These are phyloP conservation scores for Cydia fagiglandana DNA, from an alignment of 1,140 invertebrate genomes.

Conservation along the genomic window DNA sequence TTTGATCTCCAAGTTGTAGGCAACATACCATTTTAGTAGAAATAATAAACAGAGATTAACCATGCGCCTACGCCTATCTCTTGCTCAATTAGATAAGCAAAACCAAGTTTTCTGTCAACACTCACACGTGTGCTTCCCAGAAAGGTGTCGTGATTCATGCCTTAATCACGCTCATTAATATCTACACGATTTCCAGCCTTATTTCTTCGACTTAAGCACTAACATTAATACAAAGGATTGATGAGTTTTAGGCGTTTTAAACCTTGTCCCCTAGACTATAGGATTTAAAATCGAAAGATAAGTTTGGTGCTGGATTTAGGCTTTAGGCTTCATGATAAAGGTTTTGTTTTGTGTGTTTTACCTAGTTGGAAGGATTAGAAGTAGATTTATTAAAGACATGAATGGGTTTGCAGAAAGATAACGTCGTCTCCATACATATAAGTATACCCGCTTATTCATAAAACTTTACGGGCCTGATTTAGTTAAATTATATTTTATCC, in stretches of 20 bases:
- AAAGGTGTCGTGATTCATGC: conserved; percentile 8
- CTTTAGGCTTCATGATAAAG: neutral
- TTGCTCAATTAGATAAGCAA: conserved; percentile 7
- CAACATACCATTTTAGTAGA: no score
- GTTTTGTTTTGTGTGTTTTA: conserved; percentile 16
- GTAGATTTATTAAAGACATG: neutral
- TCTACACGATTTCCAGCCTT: conserved; percentile 1
- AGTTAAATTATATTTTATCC: no score
- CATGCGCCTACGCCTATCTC: neutral
- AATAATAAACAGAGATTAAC: neutral
- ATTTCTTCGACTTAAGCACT: neutral
- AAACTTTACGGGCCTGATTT: no score
- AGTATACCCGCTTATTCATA: no score
- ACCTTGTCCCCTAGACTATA: neutral
- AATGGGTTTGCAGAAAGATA: conserved; percentile 10
- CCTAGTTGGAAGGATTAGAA: conserved; percentile 5
- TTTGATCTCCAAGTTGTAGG: no score
- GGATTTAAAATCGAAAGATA: neutral
- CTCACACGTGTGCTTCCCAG: conserved; percentile 15
- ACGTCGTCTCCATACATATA: neutral
- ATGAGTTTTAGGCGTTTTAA: neutral
- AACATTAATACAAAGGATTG: neutral
- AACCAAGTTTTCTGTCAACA: conserved; percentile 17
- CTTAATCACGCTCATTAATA: neutral
- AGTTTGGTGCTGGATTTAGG: neutral